Base-by-base conservation (phyloP, 2,113 vertebrate species). In the Haemorhous mexicanus region DNA sequence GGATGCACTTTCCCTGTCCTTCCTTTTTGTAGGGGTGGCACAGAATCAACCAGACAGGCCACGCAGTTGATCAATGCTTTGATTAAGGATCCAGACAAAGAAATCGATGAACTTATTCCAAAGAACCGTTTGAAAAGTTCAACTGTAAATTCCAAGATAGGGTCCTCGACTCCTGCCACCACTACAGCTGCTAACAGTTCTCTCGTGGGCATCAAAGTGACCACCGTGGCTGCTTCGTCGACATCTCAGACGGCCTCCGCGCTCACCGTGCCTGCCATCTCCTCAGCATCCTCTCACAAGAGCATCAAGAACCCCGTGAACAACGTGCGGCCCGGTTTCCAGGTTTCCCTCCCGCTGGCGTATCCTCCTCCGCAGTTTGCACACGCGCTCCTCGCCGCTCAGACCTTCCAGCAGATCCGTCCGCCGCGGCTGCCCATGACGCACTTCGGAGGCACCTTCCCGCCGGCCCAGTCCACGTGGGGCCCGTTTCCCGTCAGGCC, bases 361-460 rank as follows among this genome's bases (percentile, higher is more conserved):
- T 99, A 99, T 43, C 98, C 99, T 93, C 99, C 99, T 96, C 99
- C 99, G 24, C 99, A 99, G 97, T 98, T 99, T 97, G 98, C 98
- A 97, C 98, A 98, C 22, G 99, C 99, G 77, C 96, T 99, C 70
- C 98, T 99, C 17, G 99, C 99, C 55, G 99, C 99, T 95, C 99
- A 99, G 98, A 99, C 99, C 83, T 99, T 99, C 98, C 99, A 99
- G 97, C 99, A 99, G 96, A 99, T 99, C 97, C 98, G 99, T 97
- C 99, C 99, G 61, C 99, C 99, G 53, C 98, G 99, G 80, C 98
- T 99, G 94, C 99, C 99, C 95, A 99, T 99, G 99, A 99, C 99
- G 6, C 99, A 99, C 97, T 99, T 99, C 33, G 99, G 99, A 90
- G 99, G 99, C 82, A 99, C 99, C 84, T 99, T 99, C 96, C 98